phyloP scores from a whole-genome alignment of 2,797 vertebrate species.

The Spatula versicolor region DNA sequence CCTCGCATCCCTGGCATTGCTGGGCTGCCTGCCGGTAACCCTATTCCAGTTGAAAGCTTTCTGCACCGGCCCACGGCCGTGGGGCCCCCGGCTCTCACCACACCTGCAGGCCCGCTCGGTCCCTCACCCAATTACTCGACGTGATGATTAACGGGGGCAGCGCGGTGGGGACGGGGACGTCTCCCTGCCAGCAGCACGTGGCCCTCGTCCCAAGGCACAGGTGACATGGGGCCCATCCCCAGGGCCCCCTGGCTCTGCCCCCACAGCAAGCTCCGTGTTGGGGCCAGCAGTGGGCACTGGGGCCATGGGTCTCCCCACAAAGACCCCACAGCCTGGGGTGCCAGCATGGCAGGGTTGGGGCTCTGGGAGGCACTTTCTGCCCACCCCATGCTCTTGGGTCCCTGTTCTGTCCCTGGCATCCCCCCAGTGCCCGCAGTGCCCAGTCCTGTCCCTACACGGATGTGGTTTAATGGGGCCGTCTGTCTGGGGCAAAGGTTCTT shows the following conservation, averaged over 20 bases:
- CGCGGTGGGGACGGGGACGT: accelerated
- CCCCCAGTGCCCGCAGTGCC: accelerated
- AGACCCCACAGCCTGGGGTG: neutral
- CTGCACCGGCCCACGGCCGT: neutral
- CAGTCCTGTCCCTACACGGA: neutral
- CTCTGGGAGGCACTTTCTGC: neutral
- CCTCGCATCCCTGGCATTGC: constrained; percentile 71
- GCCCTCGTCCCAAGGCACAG: neutral
- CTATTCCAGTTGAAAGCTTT: constrained; percentile 75
- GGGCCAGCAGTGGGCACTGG: accelerated
- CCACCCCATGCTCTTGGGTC: accelerated
- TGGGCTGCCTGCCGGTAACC: constrained; percentile 72
- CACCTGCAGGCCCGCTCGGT: constrained; percentile 58
- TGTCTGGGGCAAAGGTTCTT: neutral
- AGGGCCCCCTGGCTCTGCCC: neutral
- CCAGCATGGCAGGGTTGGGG: too few species aligned
- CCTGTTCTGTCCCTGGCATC: neutral
- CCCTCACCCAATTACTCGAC: constrained; percentile 45
- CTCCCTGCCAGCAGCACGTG: neutral
- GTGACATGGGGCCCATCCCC: accelerated
- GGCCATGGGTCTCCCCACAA: neutral
- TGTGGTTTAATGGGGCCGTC: neutral
- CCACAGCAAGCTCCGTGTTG: accelerated
- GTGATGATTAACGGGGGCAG: constrained; percentile 64
- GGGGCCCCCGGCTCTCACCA: neutral